Evolutionary conservation across 2,888 invertebrate genomes (phyloP).

Genomic region (Caenorhabditis imperialis): DNA sequence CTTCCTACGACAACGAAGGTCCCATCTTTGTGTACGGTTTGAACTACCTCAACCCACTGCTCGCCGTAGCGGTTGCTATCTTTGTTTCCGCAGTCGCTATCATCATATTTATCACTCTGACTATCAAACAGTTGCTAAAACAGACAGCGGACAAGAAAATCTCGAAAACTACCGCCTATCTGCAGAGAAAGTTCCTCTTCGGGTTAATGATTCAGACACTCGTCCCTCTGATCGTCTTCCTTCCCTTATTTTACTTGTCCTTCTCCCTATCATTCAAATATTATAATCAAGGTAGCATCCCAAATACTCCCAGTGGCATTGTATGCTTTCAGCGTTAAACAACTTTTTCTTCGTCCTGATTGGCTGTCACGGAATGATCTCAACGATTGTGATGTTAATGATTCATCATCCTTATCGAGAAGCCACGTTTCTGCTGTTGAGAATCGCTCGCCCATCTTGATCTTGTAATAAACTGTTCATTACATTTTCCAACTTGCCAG

Average conservation of each 20-base stretch:
- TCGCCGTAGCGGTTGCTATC: background rate
- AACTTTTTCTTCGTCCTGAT: constrained; percentile 19
- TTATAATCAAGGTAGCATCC: no score
- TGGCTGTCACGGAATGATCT: constrained; percentile 18
- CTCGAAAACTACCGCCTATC: background rate
- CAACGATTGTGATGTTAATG: constrained; percentile 19
- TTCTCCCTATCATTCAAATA: constrained; percentile 7
- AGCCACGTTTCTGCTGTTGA: background rate
- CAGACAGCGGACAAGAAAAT: background rate
- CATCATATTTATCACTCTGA: background rate
- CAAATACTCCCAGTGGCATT: no score
- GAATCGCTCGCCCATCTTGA: no score
- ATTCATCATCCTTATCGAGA: constrained; percentile 36
- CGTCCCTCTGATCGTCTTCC: constrained; percentile 2
- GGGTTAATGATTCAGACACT: background rate
- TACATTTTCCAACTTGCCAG: no score
- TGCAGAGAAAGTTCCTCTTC: background rate
- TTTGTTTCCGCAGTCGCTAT: background rate
- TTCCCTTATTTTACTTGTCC: constrained; percentile 3
- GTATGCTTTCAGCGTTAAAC: no score
- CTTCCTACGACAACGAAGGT: background rate
- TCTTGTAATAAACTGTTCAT: no score
- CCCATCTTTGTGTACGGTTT: background rate
- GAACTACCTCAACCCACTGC: background rate
- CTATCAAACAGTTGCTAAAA: background rate